Conservation (phyloP, 1,140 invertebrate species). For the Antheraea mylitta region DNA sequence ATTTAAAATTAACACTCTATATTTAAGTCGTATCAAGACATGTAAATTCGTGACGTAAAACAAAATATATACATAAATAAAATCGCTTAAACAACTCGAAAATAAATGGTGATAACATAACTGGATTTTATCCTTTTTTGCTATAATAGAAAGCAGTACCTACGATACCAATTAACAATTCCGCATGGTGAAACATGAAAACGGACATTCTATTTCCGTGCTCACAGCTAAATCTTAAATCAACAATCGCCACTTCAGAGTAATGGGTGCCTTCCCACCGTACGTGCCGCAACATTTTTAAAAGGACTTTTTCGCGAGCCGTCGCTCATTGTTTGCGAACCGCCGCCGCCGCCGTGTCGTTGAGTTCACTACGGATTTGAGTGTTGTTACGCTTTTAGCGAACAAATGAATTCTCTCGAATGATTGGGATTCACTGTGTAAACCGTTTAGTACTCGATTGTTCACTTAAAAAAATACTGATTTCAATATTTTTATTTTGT, state of each 20-base stretch:
- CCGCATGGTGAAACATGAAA: not conserved
- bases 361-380: slow-evolving; percentile 37
- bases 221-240: slow-evolving; percentile 62
- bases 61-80: too few species aligned
- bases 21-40: too few species aligned
- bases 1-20: too few species aligned
- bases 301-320: slow-evolving; percentile 76
- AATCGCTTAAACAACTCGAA: too few species aligned
- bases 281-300: slow-evolving; percentile 78
- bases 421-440: slow-evolving; percentile 63
- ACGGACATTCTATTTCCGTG: slow-evolving; percentile 19
- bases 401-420: slow-evolving; percentile 67
- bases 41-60: too few species aligned
- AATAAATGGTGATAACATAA: too few species aligned
- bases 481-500: not conserved
- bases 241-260: slow-evolving; percentile 65
- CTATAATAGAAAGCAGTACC: too few species aligned
- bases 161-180: not conserved
- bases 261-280: slow-evolving; percentile 67
- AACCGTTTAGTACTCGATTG: slow-evolving; percentile 60
- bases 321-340: slow-evolving; percentile 62
- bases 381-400: slow-evolving; percentile 69
- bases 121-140: too few species aligned
- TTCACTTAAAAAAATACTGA: slow-evolving; percentile 4
- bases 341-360: slow-evolving; percentile 23